Base-by-base conservation (phyloP, 2,113 vertebrate species). In the Platanista minor region DNA sequence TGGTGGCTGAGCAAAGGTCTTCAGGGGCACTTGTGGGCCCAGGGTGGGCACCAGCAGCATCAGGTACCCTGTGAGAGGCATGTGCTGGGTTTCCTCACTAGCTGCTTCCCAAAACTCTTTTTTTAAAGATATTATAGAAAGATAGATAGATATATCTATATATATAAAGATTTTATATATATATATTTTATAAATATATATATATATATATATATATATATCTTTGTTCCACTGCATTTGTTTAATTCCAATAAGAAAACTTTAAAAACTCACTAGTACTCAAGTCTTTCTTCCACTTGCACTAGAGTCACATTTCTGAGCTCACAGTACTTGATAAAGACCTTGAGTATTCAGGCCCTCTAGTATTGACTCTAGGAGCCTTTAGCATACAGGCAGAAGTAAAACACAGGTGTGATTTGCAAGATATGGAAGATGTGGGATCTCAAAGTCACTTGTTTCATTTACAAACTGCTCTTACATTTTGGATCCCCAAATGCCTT, bases 261-360 rank as follows among this genome's bases (percentile, higher is more conserved):
- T 23, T 46, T 41, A 41, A 75, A 52, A 29, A 59, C 31, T 36
- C 61, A 23, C 36, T 67, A 77, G 75, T 0, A 3, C 6, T 31
- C 14, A 66, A 25, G 23, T 17, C 41, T 20, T 84, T 52, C 33
- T 74, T 72, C 17, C 18, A 31, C 23, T 9, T 36, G 27, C n/a
- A 71, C 46, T 10, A 15, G 8, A 62, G 18, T 27, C 8, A 62
- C 23, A 29, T 29, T 61, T 67, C 39, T 33, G 25, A 25, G 31
- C 8, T 29, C 6, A 6, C 8, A 1, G 2, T 46, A 21, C 8
- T 18, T 31, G 8, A 36, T 2, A 5, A 41, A 61, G 52, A 77
- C 8, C 62, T 11, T 0, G 61, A 23, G 67, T 39, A 1, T 3
- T 17, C 3, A 36, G 3, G 75, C 20, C 5, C 49, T 23, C 17